A percentile compares a stretch with the other conserved stretches of the same genome.
These are phyloP conservation scores for Phalanger gymnotis DNA, from an alignment of 2,797 vertebrate species.

Conservation along the genomic window DNA sequence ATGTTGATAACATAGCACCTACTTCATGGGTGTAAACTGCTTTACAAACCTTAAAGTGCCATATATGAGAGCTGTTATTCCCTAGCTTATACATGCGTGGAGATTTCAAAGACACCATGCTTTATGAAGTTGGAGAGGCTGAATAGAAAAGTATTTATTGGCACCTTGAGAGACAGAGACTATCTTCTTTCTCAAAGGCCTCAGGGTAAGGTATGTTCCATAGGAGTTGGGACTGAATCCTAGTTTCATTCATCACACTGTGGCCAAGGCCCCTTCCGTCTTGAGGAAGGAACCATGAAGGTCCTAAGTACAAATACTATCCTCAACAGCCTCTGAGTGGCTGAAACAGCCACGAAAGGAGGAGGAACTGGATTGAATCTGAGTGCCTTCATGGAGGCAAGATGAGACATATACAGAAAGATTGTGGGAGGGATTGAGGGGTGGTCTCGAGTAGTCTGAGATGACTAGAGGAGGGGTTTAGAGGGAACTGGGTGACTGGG, in stretches of 20 bases:
- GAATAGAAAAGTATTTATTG: slow-evolving; percentile 39
- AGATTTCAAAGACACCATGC: slow-evolving; percentile 47
- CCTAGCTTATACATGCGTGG: neutral
- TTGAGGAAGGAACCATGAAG: neutral
- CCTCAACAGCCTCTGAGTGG: slow-evolving; percentile 19
- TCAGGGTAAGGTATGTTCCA: neutral
- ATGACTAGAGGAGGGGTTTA: no score
- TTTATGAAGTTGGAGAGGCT: slow-evolving; percentile 26
- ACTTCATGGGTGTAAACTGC: neutral
- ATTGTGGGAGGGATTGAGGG: no score
- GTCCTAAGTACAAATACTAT: slow-evolving; percentile 4
- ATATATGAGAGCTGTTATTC: neutral
- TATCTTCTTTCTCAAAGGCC: neutral
- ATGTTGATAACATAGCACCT: neutral
- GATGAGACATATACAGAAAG: no score
- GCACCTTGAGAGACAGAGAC: neutral
- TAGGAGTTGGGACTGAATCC: slow-evolving; percentile 13
- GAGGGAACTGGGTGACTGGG: no score
- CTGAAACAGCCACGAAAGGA: neutral
- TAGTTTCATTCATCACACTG: slow-evolving; percentile 1
- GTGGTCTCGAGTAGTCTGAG: no score
- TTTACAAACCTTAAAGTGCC: neutral
- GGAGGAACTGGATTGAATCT: no score
- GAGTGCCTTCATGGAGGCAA: no score
- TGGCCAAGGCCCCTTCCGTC: neutral